Evolutionary conservation across 2,888 invertebrate genomes (phyloP), one percentile per base, ranked within the genome.

Genomic region (Slavum lentiscoides): DNA sequence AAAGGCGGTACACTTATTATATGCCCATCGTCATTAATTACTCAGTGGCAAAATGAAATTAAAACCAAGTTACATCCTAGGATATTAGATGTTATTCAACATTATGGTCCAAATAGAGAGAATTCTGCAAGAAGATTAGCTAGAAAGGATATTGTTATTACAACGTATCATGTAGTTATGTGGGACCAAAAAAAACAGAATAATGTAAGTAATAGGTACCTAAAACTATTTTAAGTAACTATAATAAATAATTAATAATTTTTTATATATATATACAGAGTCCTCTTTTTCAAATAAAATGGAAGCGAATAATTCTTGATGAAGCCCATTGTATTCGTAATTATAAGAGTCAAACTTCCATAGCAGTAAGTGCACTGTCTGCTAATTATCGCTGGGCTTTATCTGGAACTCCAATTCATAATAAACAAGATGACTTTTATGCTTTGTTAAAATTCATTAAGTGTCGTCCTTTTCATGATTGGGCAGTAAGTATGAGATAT

Each of bases 391-490:
- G 95, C 17, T 96, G 95, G 95, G 92, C 92, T 0, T 89, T 98
- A 30, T 96, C 97, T 0, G 98, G 98, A 43, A 97, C 97, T 0
- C 98, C 98, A 0, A 92, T 98, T 64, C 98, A 98, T 85, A 98
- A 98, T 86, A 94, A 95, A 86, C 93, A 96, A 85, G 87, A 93
- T 82, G 97, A 95, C 86, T 88, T 94, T 61, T 95, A 91, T 87
- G 90, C 94, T 0, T 87, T 94, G 68, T 86, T 94, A 19, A 93
- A 96, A 86, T 98, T 96, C 86, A 87, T 98, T 13, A 88, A 91
- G 19, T 94, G 94, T 85, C 89, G 92, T 11, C 98, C 98, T 0
- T 97, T 98, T 86, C 94, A 96, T 86, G 96, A 98, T 83, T 88
- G 94, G 66, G 87, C 87, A 17, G 90, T 91, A 84, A 87, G 88